Conservation (phyloP, 2,797 vertebrate genomes). For the Alexandromys oeconomus region DNA sequence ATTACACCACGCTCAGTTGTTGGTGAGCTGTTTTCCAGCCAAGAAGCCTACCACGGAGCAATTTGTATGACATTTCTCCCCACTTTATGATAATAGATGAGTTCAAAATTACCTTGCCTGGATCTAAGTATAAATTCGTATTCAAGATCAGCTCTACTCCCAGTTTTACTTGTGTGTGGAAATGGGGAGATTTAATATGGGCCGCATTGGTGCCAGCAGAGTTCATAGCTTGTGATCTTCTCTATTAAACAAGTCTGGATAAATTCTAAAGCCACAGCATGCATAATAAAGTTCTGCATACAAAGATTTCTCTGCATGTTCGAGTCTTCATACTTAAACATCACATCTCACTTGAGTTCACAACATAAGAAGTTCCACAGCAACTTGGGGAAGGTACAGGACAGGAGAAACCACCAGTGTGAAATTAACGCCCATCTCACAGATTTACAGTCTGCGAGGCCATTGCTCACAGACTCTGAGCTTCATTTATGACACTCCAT, state of each 20-base stretch:
- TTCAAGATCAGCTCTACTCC: not conserved
- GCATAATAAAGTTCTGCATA: slow-evolving; percentile 7
- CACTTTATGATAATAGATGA: not conserved
- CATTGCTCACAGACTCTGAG: not conserved
- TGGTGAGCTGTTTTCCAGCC: slow-evolving; percentile 27
- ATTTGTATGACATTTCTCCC: not conserved
- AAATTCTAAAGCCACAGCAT: not conserved
- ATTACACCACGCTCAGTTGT: not conserved
- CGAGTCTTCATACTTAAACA: not conserved
- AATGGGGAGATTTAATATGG: not conserved
- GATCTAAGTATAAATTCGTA: not conserved
- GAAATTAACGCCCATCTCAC: not conserved
- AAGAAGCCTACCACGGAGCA: not conserved
- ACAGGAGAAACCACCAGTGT: not conserved
- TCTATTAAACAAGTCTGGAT: not conserved
- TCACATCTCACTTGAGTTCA: not conserved
- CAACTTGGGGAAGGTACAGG: not conserved
- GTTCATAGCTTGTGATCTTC: not conserved
- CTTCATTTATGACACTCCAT: slow-evolving; percentile 28
- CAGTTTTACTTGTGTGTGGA: slow-evolving; percentile 47
- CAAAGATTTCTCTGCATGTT: not conserved
- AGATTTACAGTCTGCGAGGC: not conserved
- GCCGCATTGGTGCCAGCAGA: not conserved
- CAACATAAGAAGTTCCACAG: not conserved
- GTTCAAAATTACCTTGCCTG: slow-evolving; percentile 24